Evolutionary conservation across 2,113 vertebrate species (phyloP).

Genomic region (Oncorhynchus kisutch): DNA sequence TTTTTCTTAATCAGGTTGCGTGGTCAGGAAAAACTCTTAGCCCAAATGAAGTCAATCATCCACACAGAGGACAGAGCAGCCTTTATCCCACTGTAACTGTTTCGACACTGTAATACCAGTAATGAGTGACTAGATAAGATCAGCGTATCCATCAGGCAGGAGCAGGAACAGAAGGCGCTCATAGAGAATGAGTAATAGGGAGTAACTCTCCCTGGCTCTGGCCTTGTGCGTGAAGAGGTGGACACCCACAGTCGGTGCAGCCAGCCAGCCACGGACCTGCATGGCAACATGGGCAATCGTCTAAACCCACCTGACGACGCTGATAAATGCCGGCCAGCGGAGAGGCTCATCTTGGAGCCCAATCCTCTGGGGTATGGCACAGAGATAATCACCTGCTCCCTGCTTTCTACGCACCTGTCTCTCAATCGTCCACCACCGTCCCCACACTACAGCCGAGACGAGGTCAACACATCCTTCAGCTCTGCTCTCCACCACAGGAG

Average conservation of each 20-base stretch:
- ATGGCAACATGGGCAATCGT: constrained; percentile 62
- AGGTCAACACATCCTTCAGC: background rate
- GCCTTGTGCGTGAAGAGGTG: constrained; percentile 47
- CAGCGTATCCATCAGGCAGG: constrained; percentile 41
- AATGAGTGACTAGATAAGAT: constrained; percentile 12
- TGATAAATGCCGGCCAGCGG: constrained; percentile 60
- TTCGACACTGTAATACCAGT: background rate
- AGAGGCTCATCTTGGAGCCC: constrained; percentile 56
- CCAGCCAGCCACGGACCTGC: constrained; percentile 45
- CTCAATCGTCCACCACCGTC: background rate
- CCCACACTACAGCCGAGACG: background rate
- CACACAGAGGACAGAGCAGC: background rate
- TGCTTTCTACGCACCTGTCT: background rate
- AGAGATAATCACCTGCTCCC: constrained; percentile 53
- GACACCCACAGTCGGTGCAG: constrained; percentile 50
- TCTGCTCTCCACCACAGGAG: no score
- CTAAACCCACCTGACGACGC: constrained; percentile 62
- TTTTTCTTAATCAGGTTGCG: background rate
- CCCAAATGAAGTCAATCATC: background rate
- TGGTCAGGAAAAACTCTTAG: background rate
- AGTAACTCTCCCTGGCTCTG: constrained; percentile 47
- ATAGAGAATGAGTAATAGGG: constrained; percentile 45
- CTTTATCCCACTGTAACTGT: background rate
- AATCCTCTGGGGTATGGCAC: constrained; percentile 44
- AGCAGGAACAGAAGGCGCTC: constrained; percentile 39